Evolutionary conservation across 2,113 vertebrate species (phyloP).

Genomic region (Narcine bancroftii): DNA sequence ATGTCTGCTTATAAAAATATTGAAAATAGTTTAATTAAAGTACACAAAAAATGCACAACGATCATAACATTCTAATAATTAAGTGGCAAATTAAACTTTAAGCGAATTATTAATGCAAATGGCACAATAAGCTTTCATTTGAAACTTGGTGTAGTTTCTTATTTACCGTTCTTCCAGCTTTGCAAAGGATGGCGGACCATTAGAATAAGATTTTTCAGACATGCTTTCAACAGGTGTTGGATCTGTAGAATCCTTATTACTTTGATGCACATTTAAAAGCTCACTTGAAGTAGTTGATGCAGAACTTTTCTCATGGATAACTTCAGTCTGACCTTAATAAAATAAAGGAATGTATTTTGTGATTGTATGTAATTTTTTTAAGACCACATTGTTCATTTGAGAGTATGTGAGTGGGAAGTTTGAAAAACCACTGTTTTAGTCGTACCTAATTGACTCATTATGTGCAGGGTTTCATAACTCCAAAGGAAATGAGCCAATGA

Average conservation of each 20-base stretch:
- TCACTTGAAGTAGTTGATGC: constrained; percentile 43
- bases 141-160: background rate
- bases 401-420: too few relatives aligned
- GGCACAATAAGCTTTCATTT: background rate
- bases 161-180: constrained; percentile 15
- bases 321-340: constrained; percentile 46
- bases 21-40: too few relatives aligned
- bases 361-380: background rate
- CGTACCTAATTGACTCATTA: too few relatives aligned
- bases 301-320: constrained; percentile 46
- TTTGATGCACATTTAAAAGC: constrained; percentile 36
- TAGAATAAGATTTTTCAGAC: constrained; percentile 10
- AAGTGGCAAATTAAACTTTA: background rate
- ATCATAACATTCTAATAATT: background rate
- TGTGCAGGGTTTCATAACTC: too few relatives aligned
- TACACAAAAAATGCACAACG: background rate
- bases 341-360: constrained; percentile 14
- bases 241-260: constrained; percentile 34
- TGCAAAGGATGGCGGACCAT: background rate
- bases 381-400: too few relatives aligned
- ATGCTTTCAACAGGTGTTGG: background rate
- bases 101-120: background rate
- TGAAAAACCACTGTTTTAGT: too few relatives aligned
- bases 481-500: too few relatives aligned
- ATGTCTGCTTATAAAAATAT: background rate